A percentile compares a stretch with the other conserved stretches of the same genome.
phyloP scores from a whole-genome alignment of 2,888 invertebrate species.

The Mesorhabditis sp. region DNA sequence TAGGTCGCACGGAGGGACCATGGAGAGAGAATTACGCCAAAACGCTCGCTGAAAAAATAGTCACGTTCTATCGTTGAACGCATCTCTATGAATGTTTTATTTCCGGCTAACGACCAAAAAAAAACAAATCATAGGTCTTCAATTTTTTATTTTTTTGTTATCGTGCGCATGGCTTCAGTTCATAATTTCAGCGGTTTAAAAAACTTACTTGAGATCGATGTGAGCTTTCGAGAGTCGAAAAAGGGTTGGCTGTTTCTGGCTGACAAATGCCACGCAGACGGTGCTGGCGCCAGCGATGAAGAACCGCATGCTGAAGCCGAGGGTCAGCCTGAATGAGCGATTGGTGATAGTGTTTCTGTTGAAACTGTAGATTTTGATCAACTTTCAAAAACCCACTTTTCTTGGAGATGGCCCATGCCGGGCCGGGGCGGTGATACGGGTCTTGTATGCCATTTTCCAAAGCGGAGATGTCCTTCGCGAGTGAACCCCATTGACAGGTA shows the following conservation, averaged over 20 bases:
- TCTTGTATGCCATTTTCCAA: slow-evolving; percentile 2
- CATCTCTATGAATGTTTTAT: too few species aligned
- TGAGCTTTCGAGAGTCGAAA: neutral
- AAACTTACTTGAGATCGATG: slow-evolving; percentile 2
- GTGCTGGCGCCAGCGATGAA: slow-evolving; percentile 6
- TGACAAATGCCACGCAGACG: neutral
- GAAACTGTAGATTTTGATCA: neutral
- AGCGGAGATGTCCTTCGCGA: neutral
- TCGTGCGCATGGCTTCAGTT: neutral
- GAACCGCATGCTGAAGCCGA: neutral
- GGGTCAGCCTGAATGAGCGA: neutral
- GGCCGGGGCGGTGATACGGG: neutral
- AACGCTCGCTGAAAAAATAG: neutral
- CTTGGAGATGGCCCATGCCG: neutral
- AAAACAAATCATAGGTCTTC: too few species aligned
- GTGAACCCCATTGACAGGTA: neutral
- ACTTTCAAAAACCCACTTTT: neutral
- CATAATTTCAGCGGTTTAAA: neutral
- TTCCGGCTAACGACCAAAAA: too few species aligned
- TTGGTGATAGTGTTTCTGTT: too few species aligned
- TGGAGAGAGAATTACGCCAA: neutral
- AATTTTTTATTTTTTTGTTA: too few species aligned
- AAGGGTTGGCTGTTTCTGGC: slow-evolving; percentile 6
- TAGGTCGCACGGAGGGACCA: neutral
- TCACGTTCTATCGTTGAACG: too few species aligned